These are phyloP conservation scores for Yponomeuta plumbellus DNA, from an alignment of 2,888 invertebrate species.

Conservation along the genomic window DNA sequence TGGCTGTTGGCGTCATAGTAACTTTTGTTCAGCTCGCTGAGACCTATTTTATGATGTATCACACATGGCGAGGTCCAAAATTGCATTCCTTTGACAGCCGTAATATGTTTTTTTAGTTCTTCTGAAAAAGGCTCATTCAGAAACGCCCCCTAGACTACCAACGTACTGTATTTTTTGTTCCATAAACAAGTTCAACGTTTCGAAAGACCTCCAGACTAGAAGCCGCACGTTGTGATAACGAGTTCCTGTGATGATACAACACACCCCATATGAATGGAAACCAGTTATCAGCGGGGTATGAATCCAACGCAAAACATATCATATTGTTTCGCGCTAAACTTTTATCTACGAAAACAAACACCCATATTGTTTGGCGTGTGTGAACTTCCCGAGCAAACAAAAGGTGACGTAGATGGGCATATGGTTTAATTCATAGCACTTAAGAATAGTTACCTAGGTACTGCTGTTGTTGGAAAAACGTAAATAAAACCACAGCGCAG, in stretches of 20 bases:
- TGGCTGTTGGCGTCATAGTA: too few species aligned
- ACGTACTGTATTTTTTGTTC: too few species aligned
- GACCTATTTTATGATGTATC: too few species aligned
- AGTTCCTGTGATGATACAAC: slow-evolving; percentile 43
- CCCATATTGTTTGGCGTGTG: background rate
- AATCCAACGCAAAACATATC: slow-evolving; percentile 23
- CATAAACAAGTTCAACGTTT: background rate
- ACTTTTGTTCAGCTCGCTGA: too few species aligned
- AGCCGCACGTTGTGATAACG: slow-evolving; percentile 35
- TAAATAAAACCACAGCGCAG: background rate
- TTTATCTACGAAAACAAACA: slow-evolving; percentile 10
- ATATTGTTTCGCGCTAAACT: slow-evolving; percentile 7
- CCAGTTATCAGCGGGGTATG: slow-evolving; percentile 24
- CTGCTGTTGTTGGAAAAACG: background rate
- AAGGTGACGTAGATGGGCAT: slow-evolving; percentile 30
- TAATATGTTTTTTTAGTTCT: too few species aligned
- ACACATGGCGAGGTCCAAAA: too few species aligned
- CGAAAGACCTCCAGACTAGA: slow-evolving; percentile 28
- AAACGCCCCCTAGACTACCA: too few species aligned
- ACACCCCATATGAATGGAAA: slow-evolving; percentile 28
- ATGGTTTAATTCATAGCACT: slow-evolving; percentile 17
- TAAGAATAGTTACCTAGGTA: background rate
- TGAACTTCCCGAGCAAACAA: slow-evolving; percentile 44
- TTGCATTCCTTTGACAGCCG: too few species aligned
- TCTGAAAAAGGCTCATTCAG: too few species aligned